phyloP scores from a whole-genome alignment of 1,140 invertebrate species.

The Lysiphlebus fabarum region DNA sequence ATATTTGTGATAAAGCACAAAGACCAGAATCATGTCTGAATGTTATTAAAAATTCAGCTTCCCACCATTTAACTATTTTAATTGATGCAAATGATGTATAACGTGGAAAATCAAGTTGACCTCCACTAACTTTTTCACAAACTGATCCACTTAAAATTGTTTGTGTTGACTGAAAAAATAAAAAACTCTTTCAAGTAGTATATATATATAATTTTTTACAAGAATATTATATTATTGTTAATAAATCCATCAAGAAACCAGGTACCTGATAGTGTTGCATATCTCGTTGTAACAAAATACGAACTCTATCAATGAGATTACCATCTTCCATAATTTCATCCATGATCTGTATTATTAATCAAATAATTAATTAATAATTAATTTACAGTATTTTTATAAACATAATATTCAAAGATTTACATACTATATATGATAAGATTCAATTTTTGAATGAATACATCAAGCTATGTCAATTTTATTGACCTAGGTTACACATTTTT shows the following conservation, averaged over 20 bases:
- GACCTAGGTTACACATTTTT: too few relatives aligned
- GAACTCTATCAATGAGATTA: constrained; percentile 77
- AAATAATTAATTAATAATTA: too few relatives aligned
- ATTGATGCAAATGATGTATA: constrained; percentile 76
- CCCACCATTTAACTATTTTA: constrained; percentile 76
- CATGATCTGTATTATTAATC: constrained; percentile 23
- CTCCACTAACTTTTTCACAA: constrained; percentile 70
- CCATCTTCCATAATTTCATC: constrained; percentile 85
- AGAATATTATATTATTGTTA: too few relatives aligned
- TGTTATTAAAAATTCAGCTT: constrained; percentile 65
- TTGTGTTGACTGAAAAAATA: constrained; percentile 61
- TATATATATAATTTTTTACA: too few relatives aligned
- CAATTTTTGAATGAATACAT: too few relatives aligned
- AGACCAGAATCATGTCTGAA: constrained; percentile 58
- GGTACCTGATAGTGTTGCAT: constrained; percentile 75
- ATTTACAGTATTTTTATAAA: too few relatives aligned
- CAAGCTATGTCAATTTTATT: too few relatives aligned
- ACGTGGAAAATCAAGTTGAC: constrained; percentile 73
- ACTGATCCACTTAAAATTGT: constrained; percentile 71
- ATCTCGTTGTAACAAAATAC: constrained; percentile 73
- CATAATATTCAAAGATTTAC: too few relatives aligned
- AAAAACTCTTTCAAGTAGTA: too few relatives aligned
- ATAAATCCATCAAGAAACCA: too few relatives aligned
- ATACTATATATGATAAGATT: too few relatives aligned
- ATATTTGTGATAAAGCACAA: constrained; percentile 22